phyloP scores from a whole-genome alignment of 2,888 invertebrate species.

The Archips crataeganus region DNA sequence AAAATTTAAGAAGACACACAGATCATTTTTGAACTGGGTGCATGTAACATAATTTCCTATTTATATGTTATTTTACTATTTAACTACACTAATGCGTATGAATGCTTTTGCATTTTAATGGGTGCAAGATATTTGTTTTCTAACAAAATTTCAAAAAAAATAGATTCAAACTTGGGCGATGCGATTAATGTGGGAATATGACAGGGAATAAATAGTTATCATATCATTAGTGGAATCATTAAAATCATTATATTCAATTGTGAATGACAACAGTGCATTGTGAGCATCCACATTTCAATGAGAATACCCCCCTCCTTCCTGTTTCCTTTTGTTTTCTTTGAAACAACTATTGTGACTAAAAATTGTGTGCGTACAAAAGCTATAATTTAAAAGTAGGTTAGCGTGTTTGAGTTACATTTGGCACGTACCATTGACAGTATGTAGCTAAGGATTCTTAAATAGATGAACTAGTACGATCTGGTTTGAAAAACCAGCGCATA shows the following conservation, averaged over 20 bases:
- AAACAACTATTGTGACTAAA: conserved; percentile 38
- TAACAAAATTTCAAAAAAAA: not conserved
- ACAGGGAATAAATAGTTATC: conserved; percentile 25
- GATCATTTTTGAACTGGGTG: conserved; percentile 74
- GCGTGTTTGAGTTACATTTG: conserved; percentile 71
- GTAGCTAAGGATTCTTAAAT: conserved; percentile 61
- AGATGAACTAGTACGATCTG: conserved; percentile 63
- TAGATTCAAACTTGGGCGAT: not conserved
- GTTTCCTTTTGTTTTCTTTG: conserved; percentile 46
- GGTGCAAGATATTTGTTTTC: not conserved
- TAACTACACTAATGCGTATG: conserved; percentile 19
- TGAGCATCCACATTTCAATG: conserved; percentile 30
- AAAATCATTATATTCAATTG: conserved; percentile 28
- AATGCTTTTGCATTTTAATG: conserved; percentile 12
- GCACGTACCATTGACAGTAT: conserved; percentile 72
- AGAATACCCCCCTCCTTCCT: conserved; percentile 49
- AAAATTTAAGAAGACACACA: conserved; percentile 77
- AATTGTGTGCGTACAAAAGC: conserved; percentile 24
- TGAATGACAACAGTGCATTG: conserved; percentile 14
- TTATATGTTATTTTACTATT: conserved; percentile 19
- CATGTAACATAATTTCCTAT: conserved; percentile 54
- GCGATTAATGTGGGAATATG: conserved; percentile 5
- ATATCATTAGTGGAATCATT: conserved; percentile 34
- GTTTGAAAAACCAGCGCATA: conserved; percentile 48
- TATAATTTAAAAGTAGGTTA: conserved; percentile 55